A percentile compares a stretch with the other conserved stretches of the same genome.
These are phyloP conservation scores for Myxocyprinus asiaticus DNA, from an alignment of 2,113 vertebrate species.

Conservation along the genomic window DNA sequence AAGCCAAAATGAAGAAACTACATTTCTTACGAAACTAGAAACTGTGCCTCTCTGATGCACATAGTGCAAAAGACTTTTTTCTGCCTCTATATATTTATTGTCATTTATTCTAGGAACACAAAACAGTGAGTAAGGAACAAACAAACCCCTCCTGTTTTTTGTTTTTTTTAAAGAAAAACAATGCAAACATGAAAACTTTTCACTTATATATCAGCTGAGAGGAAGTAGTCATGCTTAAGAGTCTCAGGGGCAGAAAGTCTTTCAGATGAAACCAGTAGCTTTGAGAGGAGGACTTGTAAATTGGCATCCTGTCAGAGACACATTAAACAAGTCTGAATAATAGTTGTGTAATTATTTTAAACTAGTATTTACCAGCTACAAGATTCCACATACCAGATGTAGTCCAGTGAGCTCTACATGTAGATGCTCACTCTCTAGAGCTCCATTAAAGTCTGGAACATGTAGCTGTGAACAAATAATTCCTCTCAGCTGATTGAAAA, in stretches of 20 bases:
- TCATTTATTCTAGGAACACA: slow-evolving; percentile 1
- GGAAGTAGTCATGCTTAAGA: slow-evolving; percentile 55
- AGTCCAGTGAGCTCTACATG: slow-evolving; percentile 63
- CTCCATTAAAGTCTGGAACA: slow-evolving; percentile 64
- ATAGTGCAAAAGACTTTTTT: slow-evolving; percentile 3
- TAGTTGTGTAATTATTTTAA: not conserved
- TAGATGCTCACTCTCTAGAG: slow-evolving; percentile 64
- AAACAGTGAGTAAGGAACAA: not conserved
- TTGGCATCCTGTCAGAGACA: slow-evolving; percentile 46
- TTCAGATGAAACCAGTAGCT: slow-evolving; percentile 49
- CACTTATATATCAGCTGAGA: not conserved
- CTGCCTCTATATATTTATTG: slow-evolving; percentile 13
- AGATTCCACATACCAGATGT: slow-evolving; percentile 65
- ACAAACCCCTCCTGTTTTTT: slow-evolving; percentile 7
- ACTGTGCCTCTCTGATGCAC: not conserved
- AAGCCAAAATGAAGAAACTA: not conserved
- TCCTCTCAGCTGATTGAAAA: not conserved
- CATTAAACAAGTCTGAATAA: not conserved
- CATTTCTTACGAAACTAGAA: no score
- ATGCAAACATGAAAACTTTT: not conserved
- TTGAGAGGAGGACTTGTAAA: slow-evolving; percentile 52
- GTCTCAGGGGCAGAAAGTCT: slow-evolving; percentile 48
- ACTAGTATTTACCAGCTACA: not conserved
- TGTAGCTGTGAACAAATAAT: slow-evolving; percentile 66
- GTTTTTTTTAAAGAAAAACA: not conserved